A percentile compares a stretch with the other conserved stretches of the same genome.
Conservation (phyloP, 2,113 vertebrate species). For the Gobius niger region DNA sequence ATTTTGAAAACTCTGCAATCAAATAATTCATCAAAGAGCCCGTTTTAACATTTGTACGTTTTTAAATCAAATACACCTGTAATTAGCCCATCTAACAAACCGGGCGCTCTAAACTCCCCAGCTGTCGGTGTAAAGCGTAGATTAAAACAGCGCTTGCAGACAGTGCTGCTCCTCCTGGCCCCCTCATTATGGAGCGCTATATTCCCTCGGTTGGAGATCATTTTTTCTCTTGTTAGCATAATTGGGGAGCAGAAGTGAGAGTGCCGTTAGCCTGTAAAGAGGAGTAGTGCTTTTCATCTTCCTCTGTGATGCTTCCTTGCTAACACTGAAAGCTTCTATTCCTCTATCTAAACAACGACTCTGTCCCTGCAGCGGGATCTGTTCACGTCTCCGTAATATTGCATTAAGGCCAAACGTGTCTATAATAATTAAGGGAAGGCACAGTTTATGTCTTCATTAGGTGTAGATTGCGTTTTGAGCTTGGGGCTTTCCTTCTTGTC, state of each 20-base stretch:
- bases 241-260: conserved; percentile 73
- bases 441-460: conserved; percentile 69
- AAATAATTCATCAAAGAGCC: conserved; percentile 6
- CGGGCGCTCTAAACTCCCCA: conserved; percentile 24
- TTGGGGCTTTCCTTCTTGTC: conserved; percentile 23
- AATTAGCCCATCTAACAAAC: conserved; percentile 23
- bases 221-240: conserved; percentile 74
- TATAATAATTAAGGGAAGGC: conserved; percentile 67
- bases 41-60: conserved; percentile 12
- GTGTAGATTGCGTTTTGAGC: conserved; percentile 50
- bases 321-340: conserved; percentile 56
- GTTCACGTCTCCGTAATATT: conserved; percentile 70
- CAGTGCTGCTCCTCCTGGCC: conserved; percentile 49
- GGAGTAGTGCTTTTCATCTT: conserved; percentile 68
- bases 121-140: conserved; percentile 31
- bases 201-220: conserved; percentile 51
- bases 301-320: conserved; percentile 58
- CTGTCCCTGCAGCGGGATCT: conserved; percentile 62
- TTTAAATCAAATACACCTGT: conserved; percentile 6
- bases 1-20: too few species aligned
- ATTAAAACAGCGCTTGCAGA: conserved; percentile 58
- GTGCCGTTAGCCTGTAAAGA: conserved; percentile 62
- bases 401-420: conserved; percentile 64
- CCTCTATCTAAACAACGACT: conserved; percentile 57
- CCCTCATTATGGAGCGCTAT: conserved; percentile 61